phyloP scores from a whole-genome alignment of 1,140 invertebrate genomes.

The Caenorhabditis remanei region DNA sequence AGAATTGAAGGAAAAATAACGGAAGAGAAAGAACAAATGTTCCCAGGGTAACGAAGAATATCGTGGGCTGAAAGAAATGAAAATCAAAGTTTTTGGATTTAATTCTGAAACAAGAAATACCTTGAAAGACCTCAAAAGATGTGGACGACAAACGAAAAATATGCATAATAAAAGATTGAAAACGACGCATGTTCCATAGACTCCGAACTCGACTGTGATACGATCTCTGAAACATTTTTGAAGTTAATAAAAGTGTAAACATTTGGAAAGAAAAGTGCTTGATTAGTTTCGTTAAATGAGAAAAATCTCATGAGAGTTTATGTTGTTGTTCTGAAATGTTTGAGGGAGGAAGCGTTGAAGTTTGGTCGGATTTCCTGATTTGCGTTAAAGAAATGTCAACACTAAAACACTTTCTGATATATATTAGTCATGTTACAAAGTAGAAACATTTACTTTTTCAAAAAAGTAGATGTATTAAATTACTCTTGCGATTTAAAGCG shows the following conservation, averaged over 20 bases:
- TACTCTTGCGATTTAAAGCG: too few relatives aligned
- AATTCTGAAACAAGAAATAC: background rate
- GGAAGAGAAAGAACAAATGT: slow-evolving; percentile 26
- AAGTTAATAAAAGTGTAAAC: background rate
- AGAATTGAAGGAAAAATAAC: slow-evolving; percentile 26
- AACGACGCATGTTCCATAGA: slow-evolving; percentile 29
- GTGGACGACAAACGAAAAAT: slow-evolving; percentile 40
- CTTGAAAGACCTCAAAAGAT: slow-evolving; percentile 25
- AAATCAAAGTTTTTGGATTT: background rate
- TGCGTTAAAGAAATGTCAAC: slow-evolving; percentile 2
- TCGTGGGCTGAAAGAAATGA: background rate
- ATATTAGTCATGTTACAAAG: too few relatives aligned
- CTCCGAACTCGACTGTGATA: slow-evolving; percentile 20
- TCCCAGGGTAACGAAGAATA: slow-evolving; percentile 29
- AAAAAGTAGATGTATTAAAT: too few relatives aligned
- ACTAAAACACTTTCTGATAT: background rate
- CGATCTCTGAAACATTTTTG: slow-evolving; percentile 15
- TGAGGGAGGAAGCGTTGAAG: background rate
- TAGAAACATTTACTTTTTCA: too few relatives aligned
- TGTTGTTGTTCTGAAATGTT: background rate
- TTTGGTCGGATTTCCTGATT: slow-evolving; percentile 30
- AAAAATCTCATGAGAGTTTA: background rate
- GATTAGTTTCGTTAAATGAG: slow-evolving; percentile 34
- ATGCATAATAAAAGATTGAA: slow-evolving; percentile 48
- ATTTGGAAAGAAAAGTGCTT: background rate